Evolutionary conservation across 2,797 vertebrate genomes (phyloP), one percentile per base, ranked within the genome.

Genomic region (Myiotriccus ornatus): DNA sequence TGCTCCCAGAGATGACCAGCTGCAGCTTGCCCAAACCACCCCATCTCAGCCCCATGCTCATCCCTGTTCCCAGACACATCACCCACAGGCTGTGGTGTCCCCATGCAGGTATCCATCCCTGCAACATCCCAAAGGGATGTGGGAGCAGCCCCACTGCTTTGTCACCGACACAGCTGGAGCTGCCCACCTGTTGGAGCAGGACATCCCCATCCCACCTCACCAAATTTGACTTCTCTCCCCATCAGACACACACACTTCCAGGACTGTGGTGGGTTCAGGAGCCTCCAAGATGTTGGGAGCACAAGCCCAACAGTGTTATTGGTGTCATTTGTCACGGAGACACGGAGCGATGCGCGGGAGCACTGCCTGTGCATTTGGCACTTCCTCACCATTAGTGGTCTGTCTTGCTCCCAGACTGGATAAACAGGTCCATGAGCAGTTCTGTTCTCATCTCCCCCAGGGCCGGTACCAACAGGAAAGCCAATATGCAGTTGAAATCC

Each of bases 401-500:
- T 87, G 94, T 69, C 90, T 60, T 35, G 62, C 88, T 90, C 81
- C 86, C 82, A 70, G 83, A 64, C 87, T 80, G 90, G 89, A 89
- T 69, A 89, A 93, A 79, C 78, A 82, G 91, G 88, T 47, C 91
- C 85, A 19, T 2, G 49, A 94, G 83, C 92, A 88, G 93, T 19
- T 77, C 92, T 82, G 65, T 10, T 93, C 91, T 91, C 78, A 3
- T 80, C 80, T 94, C 93, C 95, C 95, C 64, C 0, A 2, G 90
- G 94, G 94, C 86, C 9, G 71, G 59, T n/a, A 94, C 84, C 76
- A 67, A 88, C 74, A 82, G 87, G 63, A 95, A 90, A 85, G 91
- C 84, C 95, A 94, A 94, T 87, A 89, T 5, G 65, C 92, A 87
- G 87, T 70, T 89, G 86, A 95, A 96, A 95, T 88, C 96, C 93